Base-by-base conservation (phyloP, 2,797 vertebrate species). In the Trichosurus vulpecula region DNA sequence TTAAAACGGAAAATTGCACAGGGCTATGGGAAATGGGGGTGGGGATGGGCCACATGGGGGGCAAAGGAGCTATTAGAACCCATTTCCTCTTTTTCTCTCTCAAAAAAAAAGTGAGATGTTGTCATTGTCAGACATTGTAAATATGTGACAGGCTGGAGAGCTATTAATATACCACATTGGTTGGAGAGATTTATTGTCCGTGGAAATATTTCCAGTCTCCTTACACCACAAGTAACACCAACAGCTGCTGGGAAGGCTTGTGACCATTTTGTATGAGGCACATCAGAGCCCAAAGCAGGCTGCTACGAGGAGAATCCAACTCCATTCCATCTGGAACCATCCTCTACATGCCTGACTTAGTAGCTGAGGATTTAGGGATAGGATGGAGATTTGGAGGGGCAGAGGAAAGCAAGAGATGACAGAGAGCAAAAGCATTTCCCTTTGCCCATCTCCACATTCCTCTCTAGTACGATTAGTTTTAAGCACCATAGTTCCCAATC, bases 1-100 rank as follows among this genome's bases (percentile, higher is more conserved):
- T 96, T 97, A 95, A 96, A 96, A 93, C 0, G 95, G 66, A 97
- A 95, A 96, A 56, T 91, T 10, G 92, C 66, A 47, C 1, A 19
- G 0, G n/a, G 1, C 81, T 25, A 52, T 13, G 14, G 52, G 41
- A 92, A 31, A 54, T 25, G 47, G 14, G 41, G 89, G 87, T 10
- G 54, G 95, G 56, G 91, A 91, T 14, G 27, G 29, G n/a, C n/a
- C 6, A 81, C 66, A 81, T 47, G 35, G 22, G 56, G 9, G 61
- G 6, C 52, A 53, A 13, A 51, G 25, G 53, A 92, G 47, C 91
- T 30, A 96, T 51, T 90, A 90, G 6, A 92, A 51, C 19, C 51
- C 12, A 92, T 81, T 95, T 94, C 47, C 52, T 94, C 29, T 53
- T 87, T 51, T 27, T 51, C 96, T 94, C 25, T 51, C 56, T 89